Base-by-base conservation (phyloP, 1,140 invertebrate species). In the Ephestia elutella region DNA sequence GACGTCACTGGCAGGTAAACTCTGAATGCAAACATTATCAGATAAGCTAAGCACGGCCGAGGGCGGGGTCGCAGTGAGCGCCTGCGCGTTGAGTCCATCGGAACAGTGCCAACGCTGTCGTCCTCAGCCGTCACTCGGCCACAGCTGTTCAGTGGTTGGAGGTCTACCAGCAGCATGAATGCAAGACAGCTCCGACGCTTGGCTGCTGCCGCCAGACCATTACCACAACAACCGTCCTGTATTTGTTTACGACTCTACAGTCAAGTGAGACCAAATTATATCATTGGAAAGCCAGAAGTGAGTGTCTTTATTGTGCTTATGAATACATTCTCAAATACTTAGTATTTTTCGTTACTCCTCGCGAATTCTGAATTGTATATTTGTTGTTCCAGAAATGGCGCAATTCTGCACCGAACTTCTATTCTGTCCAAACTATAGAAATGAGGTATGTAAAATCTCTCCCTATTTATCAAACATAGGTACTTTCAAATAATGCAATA, bases 221-320 rank as follows among this genome's bases (percentile, higher is more conserved):
- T 76, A 15, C 49, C 70, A 17, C 73, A 73, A 65, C n/a, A 15
- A 2, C 66, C 66, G 25, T 28, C 70, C 56, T 82, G 79, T 57
- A 56, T 70, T 62, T 82, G 80, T 63, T 62, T 57, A 54, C 75
- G 82, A n/a, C 62, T 62, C 8, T 88, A 88, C 62, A 88, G 85
- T 65, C 85, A 88, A 86, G 83, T 85, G 69, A 81, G 80, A 71
- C 83, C 85, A 68, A 78, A 81, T 66, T 87, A 87, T 80, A 68
- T 84, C 62, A 86, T 87, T 77, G 71, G 80, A 56, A 68, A 69
- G 65, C 67, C 74, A 71, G 67, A 66, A 62, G 84, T 87, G 80
- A 87, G 85, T 87, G 78, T 85, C 76, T 57, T 17, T 63, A 18
- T 60, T 71, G 58, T 72, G 32, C 30, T 53, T 54, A 13, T 11